Percentiles rank a stretch among this genome's conserved stretches.
Evolutionary conservation across 2,888 invertebrate species (phyloP).

Genomic region (Cyaniris semiargus): DNA sequence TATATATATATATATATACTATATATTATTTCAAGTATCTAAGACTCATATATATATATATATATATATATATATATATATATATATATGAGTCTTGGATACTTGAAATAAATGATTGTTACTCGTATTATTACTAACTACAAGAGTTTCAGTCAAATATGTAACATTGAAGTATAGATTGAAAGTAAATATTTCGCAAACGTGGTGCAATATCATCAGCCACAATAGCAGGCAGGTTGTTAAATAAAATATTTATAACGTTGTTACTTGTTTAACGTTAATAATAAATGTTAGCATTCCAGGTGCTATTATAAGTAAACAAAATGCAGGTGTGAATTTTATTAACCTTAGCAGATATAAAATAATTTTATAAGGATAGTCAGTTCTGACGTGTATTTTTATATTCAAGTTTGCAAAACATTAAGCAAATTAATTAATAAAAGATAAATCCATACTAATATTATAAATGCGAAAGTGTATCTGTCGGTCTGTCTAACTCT

Average conservation of each 20-base stretch:
- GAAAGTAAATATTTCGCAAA: constrained; percentile 3
- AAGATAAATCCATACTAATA: too few relatives aligned
- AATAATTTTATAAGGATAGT: neutral
- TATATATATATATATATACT: too few relatives aligned
- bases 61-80: too few relatives aligned
- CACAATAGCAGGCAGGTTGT: neutral
- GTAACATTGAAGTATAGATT: neutral
- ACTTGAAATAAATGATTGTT: too few relatives aligned
- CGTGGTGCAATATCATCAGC: neutral
- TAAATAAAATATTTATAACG: neutral
- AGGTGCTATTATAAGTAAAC: neutral
- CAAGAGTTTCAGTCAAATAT: neutral
- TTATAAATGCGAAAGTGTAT: too few relatives aligned
- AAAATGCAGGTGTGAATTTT: neutral
- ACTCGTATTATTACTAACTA: too few relatives aligned
- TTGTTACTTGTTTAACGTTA: neutral
- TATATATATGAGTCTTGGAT: too few relatives aligned
- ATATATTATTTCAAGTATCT: too few relatives aligned
- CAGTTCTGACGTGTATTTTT: neutral
- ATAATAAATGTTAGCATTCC: neutral
- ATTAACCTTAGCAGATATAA: neutral
- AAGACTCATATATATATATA: too few relatives aligned
- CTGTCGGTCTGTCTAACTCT: too few relatives aligned
- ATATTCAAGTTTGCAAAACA: neutral
- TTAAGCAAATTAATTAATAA: too few relatives aligned